phyloP scores from a whole-genome alignment of 2,113 vertebrate genomes.

The Eidolon helvum region DNA sequence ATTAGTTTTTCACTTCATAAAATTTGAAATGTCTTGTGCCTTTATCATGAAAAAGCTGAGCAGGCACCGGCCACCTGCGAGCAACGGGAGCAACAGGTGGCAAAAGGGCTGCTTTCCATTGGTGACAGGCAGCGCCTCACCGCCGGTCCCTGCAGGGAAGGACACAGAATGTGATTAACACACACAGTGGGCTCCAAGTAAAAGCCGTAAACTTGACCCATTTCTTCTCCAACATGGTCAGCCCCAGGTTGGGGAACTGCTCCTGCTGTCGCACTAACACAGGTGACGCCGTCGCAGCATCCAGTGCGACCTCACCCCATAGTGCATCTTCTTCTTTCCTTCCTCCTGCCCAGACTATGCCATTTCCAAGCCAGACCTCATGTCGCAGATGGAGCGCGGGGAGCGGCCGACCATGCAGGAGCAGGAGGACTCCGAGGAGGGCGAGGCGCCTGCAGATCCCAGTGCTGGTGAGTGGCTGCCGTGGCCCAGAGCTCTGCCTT shows the following conservation, averaged over 20 bases:
- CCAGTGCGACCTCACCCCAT: not conserved
- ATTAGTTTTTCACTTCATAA: not conserved
- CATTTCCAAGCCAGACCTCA: slow-evolving; percentile 86
- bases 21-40: not conserved
- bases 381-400: slow-evolving; percentile 84
- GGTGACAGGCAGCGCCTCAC: not conserved
- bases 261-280: not conserved
- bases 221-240: not conserved
- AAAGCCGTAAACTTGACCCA: not conserved
- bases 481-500: not conserved
- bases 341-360: slow-evolving; percentile 83
- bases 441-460: slow-evolving; percentile 80
- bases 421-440: slow-evolving; percentile 84
- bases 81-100: too few relatives aligned
- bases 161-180: not conserved
- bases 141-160: not conserved
- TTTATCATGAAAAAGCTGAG: not conserved
- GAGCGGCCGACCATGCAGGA: slow-evolving; percentile 75
- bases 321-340: not conserved
- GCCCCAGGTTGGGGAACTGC: not conserved
- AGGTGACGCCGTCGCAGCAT: not conserved
- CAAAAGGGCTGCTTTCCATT: not conserved
- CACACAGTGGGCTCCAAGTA: not conserved
- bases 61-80: not conserved
- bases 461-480: slow-evolving; percentile 79